Evolutionary conservation across 1,140 invertebrate genomes (phyloP).

Genomic region (Drosophila melanogaster): DNA sequence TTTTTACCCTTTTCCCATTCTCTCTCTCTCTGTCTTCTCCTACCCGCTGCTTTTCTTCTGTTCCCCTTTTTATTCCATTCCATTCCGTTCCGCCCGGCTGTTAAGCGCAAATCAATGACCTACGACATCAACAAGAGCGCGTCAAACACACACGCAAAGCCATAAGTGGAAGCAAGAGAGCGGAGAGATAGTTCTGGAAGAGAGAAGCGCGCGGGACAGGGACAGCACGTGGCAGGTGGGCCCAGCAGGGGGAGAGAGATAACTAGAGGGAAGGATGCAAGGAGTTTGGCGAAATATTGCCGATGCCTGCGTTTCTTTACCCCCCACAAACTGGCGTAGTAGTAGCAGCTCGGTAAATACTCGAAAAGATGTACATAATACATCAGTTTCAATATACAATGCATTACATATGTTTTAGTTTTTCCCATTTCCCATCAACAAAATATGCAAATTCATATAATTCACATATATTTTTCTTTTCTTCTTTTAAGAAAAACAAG

Average conservation of each 20-base stretch:
- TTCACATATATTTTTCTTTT: too few species aligned
- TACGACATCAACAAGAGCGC: conserved; percentile 74
- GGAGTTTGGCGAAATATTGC: conserved; percentile 17
- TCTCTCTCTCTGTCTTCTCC: background rate
- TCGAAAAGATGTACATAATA: background rate
- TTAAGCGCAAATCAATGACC: conserved; percentile 83
- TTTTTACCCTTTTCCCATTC: conserved; percentile 17
- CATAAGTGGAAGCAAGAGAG: conserved; percentile 23
- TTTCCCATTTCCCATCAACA: background rate
- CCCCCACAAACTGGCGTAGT: conserved; percentile 5
- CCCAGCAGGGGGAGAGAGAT: background rate
- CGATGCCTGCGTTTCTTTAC: conserved; percentile 5
- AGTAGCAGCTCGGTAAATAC: conserved; percentile 10
- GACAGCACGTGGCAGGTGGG: conserved; percentile 18
- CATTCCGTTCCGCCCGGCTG: conserved; percentile 47
- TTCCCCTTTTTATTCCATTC: conserved; percentile 26
- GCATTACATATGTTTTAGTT: too few species aligned
- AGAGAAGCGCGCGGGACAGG: conserved; percentile 5
- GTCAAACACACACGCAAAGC: conserved; percentile 37
- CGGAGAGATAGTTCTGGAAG: conserved; percentile 32
- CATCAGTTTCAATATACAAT: too few species aligned
- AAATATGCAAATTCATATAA: too few species aligned
- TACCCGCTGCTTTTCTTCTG: background rate
- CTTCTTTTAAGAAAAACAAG: conserved; percentile 14
- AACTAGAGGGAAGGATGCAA: background rate